Conservation (phyloP, 1,140 invertebrate genomes). For the Spodoptera frugiperda region DNA sequence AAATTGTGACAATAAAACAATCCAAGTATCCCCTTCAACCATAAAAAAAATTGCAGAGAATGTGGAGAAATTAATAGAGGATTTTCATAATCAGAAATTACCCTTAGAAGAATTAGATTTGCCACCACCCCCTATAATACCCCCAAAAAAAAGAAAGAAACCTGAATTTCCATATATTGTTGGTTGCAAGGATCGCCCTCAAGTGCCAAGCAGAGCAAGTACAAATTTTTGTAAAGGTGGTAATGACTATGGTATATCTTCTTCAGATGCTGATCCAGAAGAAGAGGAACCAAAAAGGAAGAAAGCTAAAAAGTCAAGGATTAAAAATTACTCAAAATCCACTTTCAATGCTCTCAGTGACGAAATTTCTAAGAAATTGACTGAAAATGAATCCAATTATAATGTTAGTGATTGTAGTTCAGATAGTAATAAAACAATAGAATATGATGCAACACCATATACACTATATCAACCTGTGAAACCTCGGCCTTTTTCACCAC, state of each 20-base stretch:
- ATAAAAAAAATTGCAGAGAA: slow-evolving; percentile 9
- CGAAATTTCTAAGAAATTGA: slow-evolving; percentile 47
- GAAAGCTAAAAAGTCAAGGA: slow-evolving; percentile 32
- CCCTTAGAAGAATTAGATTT: slow-evolving; percentile 18
- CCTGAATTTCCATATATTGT: slow-evolving; percentile 47
- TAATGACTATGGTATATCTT: slow-evolving; percentile 45
- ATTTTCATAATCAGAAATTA: no score
- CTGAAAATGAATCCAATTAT: slow-evolving; percentile 42
- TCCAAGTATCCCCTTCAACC: not conserved
- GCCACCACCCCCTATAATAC: slow-evolving; percentile 40
- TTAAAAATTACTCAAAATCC: slow-evolving; percentile 49
- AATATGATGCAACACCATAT: slow-evolving; percentile 44
- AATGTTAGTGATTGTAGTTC: slow-evolving; percentile 45
- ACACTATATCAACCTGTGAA: not conserved
- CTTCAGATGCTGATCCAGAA: slow-evolving; percentile 33
- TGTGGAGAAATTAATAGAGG: not conserved
- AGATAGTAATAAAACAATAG: slow-evolving; percentile 55
- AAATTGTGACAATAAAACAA: not conserved
- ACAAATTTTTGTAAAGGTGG: slow-evolving; percentile 43
- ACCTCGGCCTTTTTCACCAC: slow-evolving; percentile 52
- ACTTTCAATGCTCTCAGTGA: slow-evolving; percentile 53
- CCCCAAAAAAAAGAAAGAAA: slow-evolving; percentile 51
- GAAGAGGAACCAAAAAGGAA: slow-evolving; percentile 18
- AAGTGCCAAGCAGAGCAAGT: slow-evolving; percentile 34
- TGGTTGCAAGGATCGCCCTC: slow-evolving; percentile 47